Percentiles rank a stretch among this genome's conserved stretches.
These are phyloP conservation scores for Drosophila lacteicornis DNA, from an alignment of 1,140 invertebrate species.

Conservation along the genomic window DNA sequence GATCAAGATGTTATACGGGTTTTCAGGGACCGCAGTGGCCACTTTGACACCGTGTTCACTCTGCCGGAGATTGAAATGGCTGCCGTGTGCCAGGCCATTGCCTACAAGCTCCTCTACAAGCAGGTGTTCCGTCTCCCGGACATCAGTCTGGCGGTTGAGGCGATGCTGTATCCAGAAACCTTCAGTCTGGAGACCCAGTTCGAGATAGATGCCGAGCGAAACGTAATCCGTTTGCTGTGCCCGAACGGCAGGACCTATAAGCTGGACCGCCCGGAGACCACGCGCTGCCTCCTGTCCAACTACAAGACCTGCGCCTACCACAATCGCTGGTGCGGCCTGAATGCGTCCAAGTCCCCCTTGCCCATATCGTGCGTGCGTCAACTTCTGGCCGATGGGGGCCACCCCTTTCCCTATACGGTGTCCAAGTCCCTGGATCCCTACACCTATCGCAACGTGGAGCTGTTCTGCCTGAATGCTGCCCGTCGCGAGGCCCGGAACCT, in stretches of 20 bases:
- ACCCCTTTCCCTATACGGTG: constrained; percentile 95
- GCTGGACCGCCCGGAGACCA: constrained; percentile 73
- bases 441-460: constrained; percentile 95
- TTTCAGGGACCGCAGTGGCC: constrained; percentile 89
- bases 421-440: constrained; percentile 93
- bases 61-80: constrained; percentile 89
- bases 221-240: constrained; percentile 69
- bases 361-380: constrained; percentile 62
- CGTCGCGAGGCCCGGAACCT: constrained; percentile 86
- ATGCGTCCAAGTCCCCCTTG: neutral
- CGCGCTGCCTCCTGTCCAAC: constrained; percentile 76
- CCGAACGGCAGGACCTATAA: constrained; percentile 85
- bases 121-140: constrained; percentile 90
- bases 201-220: constrained; percentile 82
- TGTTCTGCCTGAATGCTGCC: constrained; percentile 92
- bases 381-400: constrained; percentile 85
- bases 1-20: constrained; percentile 76
- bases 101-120: constrained; percentile 92
- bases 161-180: constrained; percentile 89
- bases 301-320: constrained; percentile 80
- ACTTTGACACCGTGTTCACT: constrained; percentile 92
- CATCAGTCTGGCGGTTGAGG: constrained; percentile 89
- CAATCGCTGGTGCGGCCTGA: constrained; percentile 1
- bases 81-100: constrained; percentile 92
- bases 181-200: constrained; percentile 59